A percentile compares a stretch with the other conserved stretches of the same genome.
Conservation (phyloP, 2,888 invertebrate species). For the Mesoligia furuncula region DNA sequence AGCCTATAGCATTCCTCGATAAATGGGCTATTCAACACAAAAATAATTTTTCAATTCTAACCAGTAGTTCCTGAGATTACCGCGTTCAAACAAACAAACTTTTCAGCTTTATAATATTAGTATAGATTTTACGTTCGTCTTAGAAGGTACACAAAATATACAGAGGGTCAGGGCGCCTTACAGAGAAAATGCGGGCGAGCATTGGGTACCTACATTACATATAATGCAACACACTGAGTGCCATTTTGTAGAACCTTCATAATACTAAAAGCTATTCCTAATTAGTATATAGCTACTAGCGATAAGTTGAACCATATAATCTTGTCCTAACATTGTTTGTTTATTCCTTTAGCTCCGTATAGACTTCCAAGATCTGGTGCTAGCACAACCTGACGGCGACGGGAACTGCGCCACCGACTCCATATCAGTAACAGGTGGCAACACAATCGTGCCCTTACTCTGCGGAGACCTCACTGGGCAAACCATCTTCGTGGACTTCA, state of each 20-base stretch:
- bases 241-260: neutral
- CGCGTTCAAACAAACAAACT: too few species aligned
- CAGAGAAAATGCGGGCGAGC: neutral
- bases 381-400: slow-evolving; percentile 93
- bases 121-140: neutral
- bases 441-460: slow-evolving; percentile 92
- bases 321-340: neutral
- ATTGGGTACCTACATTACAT: neutral
- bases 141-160: too few species aligned
- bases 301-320: neutral
- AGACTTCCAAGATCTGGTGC: slow-evolving; percentile 93
- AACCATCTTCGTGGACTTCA: slow-evolving; percentile 94
- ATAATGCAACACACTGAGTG: neutral
- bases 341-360: slow-evolving; percentile 91
- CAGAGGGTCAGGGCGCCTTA: neutral
- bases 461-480: slow-evolving; percentile 96
- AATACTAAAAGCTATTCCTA: neutral
- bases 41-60: too few species aligned
- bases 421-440: slow-evolving; percentile 93
- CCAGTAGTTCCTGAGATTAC: too few species aligned
- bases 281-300: neutral
- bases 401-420: slow-evolving; percentile 93
- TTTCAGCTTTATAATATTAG: too few species aligned
- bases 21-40: too few species aligned
- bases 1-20: too few species aligned